These are phyloP conservation scores for Sinhomidia bicolor DNA, from an alignment of 2,888 invertebrate genomes.

Conservation along the genomic window DNA sequence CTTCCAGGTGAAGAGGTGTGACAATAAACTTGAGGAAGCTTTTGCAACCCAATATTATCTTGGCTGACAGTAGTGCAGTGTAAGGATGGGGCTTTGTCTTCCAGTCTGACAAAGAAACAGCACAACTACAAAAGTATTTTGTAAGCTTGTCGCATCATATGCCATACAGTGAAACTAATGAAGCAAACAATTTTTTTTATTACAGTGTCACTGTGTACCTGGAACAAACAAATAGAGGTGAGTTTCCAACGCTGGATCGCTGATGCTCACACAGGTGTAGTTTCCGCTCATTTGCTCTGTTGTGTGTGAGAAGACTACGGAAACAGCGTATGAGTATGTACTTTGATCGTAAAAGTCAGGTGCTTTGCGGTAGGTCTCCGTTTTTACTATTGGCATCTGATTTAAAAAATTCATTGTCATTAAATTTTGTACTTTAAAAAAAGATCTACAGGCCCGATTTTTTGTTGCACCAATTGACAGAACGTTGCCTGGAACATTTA, in stretches of 20 bases:
- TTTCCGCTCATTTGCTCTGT: slow-evolving; percentile 73
- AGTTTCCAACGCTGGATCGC: slow-evolving; percentile 46
- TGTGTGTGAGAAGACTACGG: slow-evolving; percentile 75
- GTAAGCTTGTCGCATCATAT: neutral
- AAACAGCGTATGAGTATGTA: slow-evolving; percentile 69
- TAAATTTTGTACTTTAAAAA: too few relatives aligned
- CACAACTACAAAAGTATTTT: neutral
- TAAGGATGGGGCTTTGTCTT: neutral
- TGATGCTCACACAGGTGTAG: slow-evolving; percentile 73
- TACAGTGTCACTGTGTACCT: slow-evolving; percentile 59
- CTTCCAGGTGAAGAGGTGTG: slow-evolving; percentile 47
- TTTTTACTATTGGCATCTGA: slow-evolving; percentile 74
- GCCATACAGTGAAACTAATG: neutral
- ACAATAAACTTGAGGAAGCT: slow-evolving; percentile 46
- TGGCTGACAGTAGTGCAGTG: neutral
- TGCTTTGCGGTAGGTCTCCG: slow-evolving; percentile 72
- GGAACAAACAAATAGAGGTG: slow-evolving; percentile 75
- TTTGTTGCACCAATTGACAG: too few relatives aligned
- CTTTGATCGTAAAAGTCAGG: slow-evolving; percentile 66
- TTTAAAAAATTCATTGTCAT: too few relatives aligned
- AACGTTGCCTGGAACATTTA: too few relatives aligned
- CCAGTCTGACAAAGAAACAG: neutral
- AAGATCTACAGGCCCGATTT: too few relatives aligned
- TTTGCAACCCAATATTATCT: slow-evolving; percentile 18
- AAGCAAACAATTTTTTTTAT: neutral